Percentiles rank a stretch among this genome's conserved stretches.
phyloP scores from a whole-genome alignment of 2,888 invertebrate species.

The Nymphalis polychloros region DNA sequence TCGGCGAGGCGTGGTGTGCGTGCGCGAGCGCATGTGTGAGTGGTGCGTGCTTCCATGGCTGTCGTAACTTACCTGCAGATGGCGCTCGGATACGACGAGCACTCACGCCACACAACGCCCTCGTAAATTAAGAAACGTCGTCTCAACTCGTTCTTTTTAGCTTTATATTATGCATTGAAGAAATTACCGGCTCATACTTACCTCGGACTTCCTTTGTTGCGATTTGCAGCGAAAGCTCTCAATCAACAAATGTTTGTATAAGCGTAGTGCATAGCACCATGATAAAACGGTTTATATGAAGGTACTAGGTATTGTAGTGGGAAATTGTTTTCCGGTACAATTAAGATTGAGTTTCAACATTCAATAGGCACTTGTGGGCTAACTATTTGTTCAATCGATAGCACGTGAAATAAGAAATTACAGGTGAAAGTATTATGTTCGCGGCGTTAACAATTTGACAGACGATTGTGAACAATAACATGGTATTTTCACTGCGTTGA shows the following conservation, averaged over 20 bases:
- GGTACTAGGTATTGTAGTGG: constrained; percentile 54
- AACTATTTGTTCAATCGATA: constrained; percentile 46
- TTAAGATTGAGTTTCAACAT: constrained; percentile 75
- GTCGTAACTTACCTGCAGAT: constrained; percentile 71
- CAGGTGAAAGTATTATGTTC: constrained; percentile 45
- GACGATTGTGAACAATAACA: constrained; percentile 57
- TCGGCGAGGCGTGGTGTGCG: constrained; percentile 64
- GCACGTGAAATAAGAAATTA: constrained; percentile 51
- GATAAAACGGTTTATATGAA: constrained; percentile 64
- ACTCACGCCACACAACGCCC: constrained; percentile 65
- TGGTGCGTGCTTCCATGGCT: constrained; percentile 51
- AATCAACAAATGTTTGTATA: constrained; percentile 61
- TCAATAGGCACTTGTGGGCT: constrained; percentile 54
- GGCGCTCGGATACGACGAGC: constrained; percentile 61
- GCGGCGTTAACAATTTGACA: constrained; percentile 52
- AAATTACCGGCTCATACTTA: constrained; percentile 34
- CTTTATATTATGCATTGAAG: constrained; percentile 58
- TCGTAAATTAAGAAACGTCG: constrained; percentile 77
- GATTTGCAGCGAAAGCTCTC: constrained; percentile 42
- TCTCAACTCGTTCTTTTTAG: constrained; percentile 60
- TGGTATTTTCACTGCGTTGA: constrained; percentile 44
- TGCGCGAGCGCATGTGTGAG: constrained; percentile 66
- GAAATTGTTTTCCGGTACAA: constrained; percentile 75
- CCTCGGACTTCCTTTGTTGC: constrained; percentile 39
- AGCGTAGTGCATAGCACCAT: constrained; percentile 51